Conservation (phyloP, 2,888 invertebrate species). For the Plebejus argus region DNA sequence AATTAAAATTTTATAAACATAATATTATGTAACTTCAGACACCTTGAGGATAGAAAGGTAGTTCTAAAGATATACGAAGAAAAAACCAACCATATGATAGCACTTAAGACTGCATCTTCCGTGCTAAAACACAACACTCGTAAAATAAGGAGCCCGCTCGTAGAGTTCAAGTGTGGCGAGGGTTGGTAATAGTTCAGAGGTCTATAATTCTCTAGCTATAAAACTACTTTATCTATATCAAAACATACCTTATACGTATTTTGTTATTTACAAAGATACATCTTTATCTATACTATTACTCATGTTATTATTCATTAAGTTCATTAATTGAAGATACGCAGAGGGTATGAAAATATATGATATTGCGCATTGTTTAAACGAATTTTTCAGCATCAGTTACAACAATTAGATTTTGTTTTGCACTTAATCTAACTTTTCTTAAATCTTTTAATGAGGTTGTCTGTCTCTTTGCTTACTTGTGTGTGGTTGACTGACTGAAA, state of each 20-base stretch:
- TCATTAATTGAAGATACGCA: too few relatives aligned
- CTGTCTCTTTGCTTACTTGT: too few relatives aligned
- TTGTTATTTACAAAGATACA: background rate
- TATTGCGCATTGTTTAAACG: too few relatives aligned
- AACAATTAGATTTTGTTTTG: background rate
- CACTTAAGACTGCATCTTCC: background rate
- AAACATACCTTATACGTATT: background rate
- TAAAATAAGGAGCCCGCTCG: background rate
- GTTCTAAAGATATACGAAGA: background rate
- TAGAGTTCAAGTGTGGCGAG: background rate
- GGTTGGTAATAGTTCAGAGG: background rate
- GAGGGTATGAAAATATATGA: too few relatives aligned
- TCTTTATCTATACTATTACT: too few relatives aligned
- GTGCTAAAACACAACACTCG: conserved; percentile 5
- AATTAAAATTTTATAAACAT: too few relatives aligned
- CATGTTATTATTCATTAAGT: too few relatives aligned
- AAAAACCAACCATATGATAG: background rate
- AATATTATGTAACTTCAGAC: background rate
- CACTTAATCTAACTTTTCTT: background rate
- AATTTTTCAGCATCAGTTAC: too few relatives aligned
- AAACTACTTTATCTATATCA: background rate
- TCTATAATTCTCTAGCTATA: background rate
- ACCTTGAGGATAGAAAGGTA: background rate
- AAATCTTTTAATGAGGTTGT: background rate
- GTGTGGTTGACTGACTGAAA: background rate